These are phyloP conservation scores for Beris morrisii DNA, from an alignment of 2,888 invertebrate genomes.

Conservation along the genomic window DNA sequence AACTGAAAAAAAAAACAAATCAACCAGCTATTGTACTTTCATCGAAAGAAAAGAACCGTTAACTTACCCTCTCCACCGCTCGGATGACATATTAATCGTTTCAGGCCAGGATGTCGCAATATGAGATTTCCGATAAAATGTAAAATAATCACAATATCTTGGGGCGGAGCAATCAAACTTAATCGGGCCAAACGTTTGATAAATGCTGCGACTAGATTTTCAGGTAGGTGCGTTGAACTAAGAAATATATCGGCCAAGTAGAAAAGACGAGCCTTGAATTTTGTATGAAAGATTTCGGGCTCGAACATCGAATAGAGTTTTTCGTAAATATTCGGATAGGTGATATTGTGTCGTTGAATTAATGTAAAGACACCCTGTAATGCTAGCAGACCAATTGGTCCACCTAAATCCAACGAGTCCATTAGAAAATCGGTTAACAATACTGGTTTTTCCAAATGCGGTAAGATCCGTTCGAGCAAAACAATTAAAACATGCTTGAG, in stretches of 20 bases:
- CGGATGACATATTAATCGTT: conserved; percentile 64
- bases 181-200: conserved; percentile 85
- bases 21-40: background rate
- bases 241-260: conserved; percentile 88
- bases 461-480: conserved; percentile 79
- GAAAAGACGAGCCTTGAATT: conserved; percentile 85
- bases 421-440: conserved; percentile 89
- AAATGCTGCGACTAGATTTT: conserved; percentile 89
- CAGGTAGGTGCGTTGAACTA: conserved; percentile 90
- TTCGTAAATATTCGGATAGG: conserved; percentile 92
- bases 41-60: background rate
- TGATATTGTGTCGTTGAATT: conserved; percentile 88
- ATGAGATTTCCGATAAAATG: conserved; percentile 85
- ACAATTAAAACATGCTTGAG: conserved; percentile 80
- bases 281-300: conserved; percentile 86
- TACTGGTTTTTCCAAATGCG: conserved; percentile 77
- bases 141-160: conserved; percentile 74
- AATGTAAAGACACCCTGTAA: conserved; percentile 89
- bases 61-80: conserved; percentile 53
- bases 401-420: conserved; percentile 85
- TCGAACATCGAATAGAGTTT: conserved; percentile 95
- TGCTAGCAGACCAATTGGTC: conserved; percentile 84
- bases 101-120: conserved; percentile 80
- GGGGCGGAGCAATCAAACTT: conserved; percentile 79
- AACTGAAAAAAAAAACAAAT: conserved; percentile 40